A percentile compares a stretch with the other conserved stretches of the same genome.
These are phyloP conservation scores for Odontomachus brunneus DNA, from an alignment of 1,140 invertebrate genomes.

Conservation along the genomic window DNA sequence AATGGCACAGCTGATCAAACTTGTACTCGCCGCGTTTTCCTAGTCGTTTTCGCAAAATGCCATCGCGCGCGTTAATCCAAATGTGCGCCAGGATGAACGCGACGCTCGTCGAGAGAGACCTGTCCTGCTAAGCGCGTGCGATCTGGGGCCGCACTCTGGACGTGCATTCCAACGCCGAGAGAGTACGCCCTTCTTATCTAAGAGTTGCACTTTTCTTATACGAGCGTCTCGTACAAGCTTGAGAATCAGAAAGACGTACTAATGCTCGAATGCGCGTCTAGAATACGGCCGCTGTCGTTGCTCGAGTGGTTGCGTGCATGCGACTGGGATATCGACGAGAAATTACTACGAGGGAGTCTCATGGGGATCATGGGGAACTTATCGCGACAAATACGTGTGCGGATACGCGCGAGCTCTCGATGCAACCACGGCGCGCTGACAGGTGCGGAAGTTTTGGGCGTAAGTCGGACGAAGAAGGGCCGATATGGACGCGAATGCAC, in stretches of 20 bases:
- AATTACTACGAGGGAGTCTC: conserved; percentile 31
- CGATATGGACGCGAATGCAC: not conserved
- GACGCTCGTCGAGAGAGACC: conserved; percentile 14
- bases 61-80: too few species aligned
- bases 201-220: too few species aligned
- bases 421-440: not conserved
- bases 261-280: too few species aligned
- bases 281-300: too few species aligned
- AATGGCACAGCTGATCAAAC: conserved; percentile 65
- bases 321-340: conserved; percentile 37
- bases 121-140: not conserved
- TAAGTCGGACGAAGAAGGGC: not conserved
- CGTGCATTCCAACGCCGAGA: too few species aligned
- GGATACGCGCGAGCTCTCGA: conserved; percentile 8
- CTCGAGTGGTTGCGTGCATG: not conserved
- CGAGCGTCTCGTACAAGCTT: too few species aligned
- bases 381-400: conserved; percentile 13
- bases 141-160: too few species aligned
- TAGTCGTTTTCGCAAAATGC: conserved; percentile 39
- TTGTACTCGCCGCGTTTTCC: conserved; percentile 48
- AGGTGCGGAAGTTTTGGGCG: conserved; percentile 17
- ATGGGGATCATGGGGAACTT: conserved; percentile 29
- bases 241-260: too few species aligned
- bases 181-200: too few species aligned
- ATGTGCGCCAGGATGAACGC: too few species aligned